Evolutionary conservation across 2,888 invertebrate species (phyloP), one percentile per base, ranked within the genome.

Genomic region (Parascotia fuliginaria): DNA sequence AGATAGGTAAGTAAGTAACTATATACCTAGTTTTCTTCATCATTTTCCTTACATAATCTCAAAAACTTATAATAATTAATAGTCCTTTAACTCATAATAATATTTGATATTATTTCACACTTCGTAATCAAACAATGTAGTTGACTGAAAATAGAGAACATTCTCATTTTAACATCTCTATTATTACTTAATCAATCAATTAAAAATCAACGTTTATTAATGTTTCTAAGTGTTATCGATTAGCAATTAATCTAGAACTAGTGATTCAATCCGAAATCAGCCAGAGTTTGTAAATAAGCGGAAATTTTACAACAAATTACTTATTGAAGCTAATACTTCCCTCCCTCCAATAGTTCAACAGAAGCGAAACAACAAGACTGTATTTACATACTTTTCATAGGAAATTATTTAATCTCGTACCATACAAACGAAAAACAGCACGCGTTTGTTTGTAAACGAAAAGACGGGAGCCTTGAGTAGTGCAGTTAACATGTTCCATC

Each of bases 391-490:
- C 65, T 77, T 81, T 85, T 73, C 77, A 60, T 68, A 73, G 79
- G 80, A 81, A 83, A 87, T 84, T 83, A 88, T 86, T 88, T 83
- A 84, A 88, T 84, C 70, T 83, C 77, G 75, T 74, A 72, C 62
- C 66, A 69, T 61, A 77, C 74, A 71, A 83, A 84, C 77, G 82
- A 85, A 85, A 88, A 87, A 82, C 89, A 88, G 83, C 73, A 72
- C 76, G 75, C 77, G 55, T 56, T 72, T 78, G 87, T 90, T 90
- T 87, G 89, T 90, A 91, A 91, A 89, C 85, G 73, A 75, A 67
- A 68, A 66, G 71, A 67, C 65, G 61, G 73, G 77, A 81, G 81
- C 90, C 90, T 89, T 90, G 89, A 77, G 74, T 67, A 83, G 80
- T 83, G 85, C 84, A 85, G 78, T 78, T 73, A 81, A 88, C 83